Evolutionary conservation across 2,113 vertebrate species (phyloP).

Genomic region (Tupaia chinensis): DNA sequence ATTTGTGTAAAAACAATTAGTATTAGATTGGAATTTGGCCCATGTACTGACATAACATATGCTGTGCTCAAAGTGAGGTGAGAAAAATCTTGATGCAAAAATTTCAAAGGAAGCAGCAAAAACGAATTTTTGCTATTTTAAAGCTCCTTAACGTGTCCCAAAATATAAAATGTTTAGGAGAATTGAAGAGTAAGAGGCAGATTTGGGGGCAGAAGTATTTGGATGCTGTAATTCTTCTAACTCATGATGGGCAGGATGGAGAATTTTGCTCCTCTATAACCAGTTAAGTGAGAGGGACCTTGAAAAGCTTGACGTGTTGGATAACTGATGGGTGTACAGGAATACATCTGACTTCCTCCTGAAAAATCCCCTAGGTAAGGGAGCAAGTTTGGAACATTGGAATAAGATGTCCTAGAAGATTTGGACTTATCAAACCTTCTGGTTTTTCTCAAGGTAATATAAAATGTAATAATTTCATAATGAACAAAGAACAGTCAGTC

Average conservation of each 20-base stretch:
- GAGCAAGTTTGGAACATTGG: not conserved
- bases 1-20: not conserved
- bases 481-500: not conserved
- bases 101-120: not conserved
- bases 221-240: not conserved
- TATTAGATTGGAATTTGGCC: not conserved
- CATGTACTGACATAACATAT: not conserved
- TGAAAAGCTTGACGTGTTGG: not conserved
- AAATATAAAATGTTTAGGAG: not conserved
- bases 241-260: not conserved
- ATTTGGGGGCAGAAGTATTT: not conserved
- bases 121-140: not conserved
- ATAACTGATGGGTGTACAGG: not conserved
- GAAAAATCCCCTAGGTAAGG: not conserved
- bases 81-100: not conserved
- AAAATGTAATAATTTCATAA: not conserved
- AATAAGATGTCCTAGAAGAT: not conserved
- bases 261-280: not conserved
- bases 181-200: not conserved
- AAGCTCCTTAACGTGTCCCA: not conserved
- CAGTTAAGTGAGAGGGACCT: not conserved
- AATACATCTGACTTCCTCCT: not conserved
- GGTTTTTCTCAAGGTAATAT: not conserved
- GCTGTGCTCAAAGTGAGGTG: not conserved
- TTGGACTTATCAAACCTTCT: not conserved